phyloP scores from a whole-genome alignment of 2,888 invertebrate species.

The Stenchaetothrips biformis region DNA sequence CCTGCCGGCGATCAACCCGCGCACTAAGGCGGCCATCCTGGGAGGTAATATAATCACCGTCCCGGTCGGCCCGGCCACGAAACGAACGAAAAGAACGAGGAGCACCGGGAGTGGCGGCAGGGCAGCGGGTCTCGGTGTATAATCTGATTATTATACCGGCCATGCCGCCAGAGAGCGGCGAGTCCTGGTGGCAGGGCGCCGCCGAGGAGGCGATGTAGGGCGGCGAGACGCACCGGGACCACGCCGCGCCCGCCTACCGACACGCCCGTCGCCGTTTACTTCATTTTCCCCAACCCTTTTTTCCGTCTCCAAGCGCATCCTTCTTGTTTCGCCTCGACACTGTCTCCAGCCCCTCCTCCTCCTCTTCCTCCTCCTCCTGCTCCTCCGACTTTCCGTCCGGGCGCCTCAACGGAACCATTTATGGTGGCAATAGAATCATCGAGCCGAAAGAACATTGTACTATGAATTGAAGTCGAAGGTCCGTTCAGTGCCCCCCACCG shows the following conservation, averaged over 20 bases:
- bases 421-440: not conserved
- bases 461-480: not conserved
- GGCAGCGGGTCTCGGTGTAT: not conserved
- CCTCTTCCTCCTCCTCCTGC: no score
- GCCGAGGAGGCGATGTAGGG: not conserved
- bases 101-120: not conserved
- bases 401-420: not conserved
- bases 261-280: not conserved
- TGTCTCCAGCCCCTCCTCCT: not conserved
- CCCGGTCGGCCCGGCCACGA: not conserved
- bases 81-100: no score
- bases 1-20: no score
- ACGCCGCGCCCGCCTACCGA: not conserved
- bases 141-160: not conserved
- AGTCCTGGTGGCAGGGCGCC: no score
- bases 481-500: not conserved
- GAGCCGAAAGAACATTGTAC: not conserved
- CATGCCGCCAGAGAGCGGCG: no score
- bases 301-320: not conserved
- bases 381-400: not conserved
- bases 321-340: not conserved
- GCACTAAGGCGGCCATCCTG: not conserved
- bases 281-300: not conserved
- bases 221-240: not conserved
- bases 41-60: not conserved